Percentiles rank a stretch among this genome's conserved stretches.
Evolutionary conservation across 2,888 invertebrate species (phyloP).

Genomic region (Pheosia tremula): DNA sequence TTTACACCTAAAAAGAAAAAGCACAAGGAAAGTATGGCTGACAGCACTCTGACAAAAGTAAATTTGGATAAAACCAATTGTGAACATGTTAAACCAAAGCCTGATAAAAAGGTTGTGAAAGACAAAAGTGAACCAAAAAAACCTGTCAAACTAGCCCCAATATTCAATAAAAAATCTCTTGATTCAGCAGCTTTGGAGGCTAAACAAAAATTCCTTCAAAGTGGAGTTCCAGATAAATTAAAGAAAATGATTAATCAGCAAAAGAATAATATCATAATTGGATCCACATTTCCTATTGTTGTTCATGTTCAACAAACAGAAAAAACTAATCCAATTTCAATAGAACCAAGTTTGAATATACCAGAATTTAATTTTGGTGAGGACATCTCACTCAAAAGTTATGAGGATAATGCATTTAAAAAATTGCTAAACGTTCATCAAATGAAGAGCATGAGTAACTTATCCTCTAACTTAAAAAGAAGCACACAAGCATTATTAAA

Average conservation of each 20-base stretch:
- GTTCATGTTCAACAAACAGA: conserved; percentile 86
- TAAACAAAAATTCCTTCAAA: conserved; percentile 87
- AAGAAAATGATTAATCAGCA: conserved; percentile 82
- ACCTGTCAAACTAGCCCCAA: conserved; percentile 86
- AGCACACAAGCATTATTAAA: conserved; percentile 63
- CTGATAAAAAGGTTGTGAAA: conserved; percentile 21
- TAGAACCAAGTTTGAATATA: neutral
- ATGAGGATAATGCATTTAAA: conserved; percentile 36
- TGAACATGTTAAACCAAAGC: conserved; percentile 13
- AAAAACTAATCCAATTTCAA: neutral
- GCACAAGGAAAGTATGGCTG: conserved; percentile 15
- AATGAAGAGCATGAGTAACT: conserved; percentile 13
- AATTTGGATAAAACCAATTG: conserved; percentile 9
- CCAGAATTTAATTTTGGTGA: conserved; percentile 14
- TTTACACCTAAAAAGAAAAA: conserved; percentile 75
- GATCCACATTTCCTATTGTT: conserved; percentile 84
- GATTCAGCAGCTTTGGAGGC: conserved; percentile 86
- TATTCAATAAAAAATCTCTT: conserved; percentile 86
- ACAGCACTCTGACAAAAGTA: conserved; percentile 3
- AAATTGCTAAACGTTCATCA: conserved; percentile 40
- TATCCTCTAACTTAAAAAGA: conserved; percentile 25
- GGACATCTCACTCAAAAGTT: conserved; percentile 12
- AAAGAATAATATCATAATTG: conserved; percentile 61
- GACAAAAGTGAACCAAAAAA: conserved; percentile 28
- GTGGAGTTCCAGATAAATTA: conserved; percentile 88